These are phyloP conservation scores for Delia radicum DNA, from an alignment of 1,140 invertebrate genomes.

Conservation along the genomic window DNA sequence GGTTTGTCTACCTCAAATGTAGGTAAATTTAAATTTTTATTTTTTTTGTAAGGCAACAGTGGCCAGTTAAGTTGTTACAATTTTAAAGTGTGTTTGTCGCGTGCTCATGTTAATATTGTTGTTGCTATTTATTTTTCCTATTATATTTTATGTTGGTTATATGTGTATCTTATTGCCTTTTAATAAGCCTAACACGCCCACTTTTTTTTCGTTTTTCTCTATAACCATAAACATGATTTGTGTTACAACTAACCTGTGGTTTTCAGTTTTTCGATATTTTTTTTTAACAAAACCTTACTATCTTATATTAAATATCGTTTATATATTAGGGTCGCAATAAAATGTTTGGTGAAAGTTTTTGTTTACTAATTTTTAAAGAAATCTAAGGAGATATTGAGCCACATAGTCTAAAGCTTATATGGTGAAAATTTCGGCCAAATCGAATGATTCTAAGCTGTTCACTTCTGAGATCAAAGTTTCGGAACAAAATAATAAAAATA, in stretches of 20 bases:
- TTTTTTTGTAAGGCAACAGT: not conserved
- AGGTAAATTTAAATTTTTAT: not conserved
- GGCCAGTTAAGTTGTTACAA: not conserved
- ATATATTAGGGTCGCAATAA: too few relatives aligned
- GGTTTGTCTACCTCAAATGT: constrained; percentile 7
- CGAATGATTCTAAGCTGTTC: too few relatives aligned
- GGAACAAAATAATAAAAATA: too few relatives aligned
- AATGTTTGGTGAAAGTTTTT: too few relatives aligned
- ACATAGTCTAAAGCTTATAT: too few relatives aligned
- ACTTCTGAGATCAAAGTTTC: too few relatives aligned
- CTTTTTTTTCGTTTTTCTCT: not conserved
- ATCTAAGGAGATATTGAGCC: too few relatives aligned
- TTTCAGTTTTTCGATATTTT: not conserved
- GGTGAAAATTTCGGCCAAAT: too few relatives aligned
- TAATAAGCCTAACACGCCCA: constrained; percentile 21
- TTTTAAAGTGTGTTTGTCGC: constrained; percentile 15
- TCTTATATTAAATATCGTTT: constrained; percentile 6
- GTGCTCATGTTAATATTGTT: not conserved
- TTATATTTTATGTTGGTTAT: constrained; percentile 11
- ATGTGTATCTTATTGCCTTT: constrained; percentile 20
- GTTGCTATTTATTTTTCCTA: not conserved
- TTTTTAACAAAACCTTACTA: not conserved
- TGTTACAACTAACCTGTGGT: not conserved
- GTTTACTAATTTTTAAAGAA: too few relatives aligned
- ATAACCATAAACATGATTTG: not conserved